Base-by-base conservation (phyloP, 2,113 vertebrate species). In the Gnathonemus longibarbis region DNA sequence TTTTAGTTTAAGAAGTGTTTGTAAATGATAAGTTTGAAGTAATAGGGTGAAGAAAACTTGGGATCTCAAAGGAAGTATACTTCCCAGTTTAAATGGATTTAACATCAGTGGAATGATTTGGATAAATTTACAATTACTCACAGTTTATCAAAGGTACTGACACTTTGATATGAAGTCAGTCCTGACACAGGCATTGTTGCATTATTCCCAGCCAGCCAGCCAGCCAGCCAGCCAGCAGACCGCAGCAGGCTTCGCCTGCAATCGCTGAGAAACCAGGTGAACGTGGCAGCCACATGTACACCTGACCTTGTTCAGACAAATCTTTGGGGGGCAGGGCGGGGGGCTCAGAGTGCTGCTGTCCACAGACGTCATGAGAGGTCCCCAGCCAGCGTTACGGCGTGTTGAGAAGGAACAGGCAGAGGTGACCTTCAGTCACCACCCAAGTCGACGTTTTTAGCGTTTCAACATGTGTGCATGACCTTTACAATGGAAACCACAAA, bases 401-500 rank as follows among this genome's bases (percentile, higher is more conserved):
- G 85, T 27, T 17, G 83, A 39, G 80, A 91, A 89, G 89, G 48
- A 90, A 46, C 50, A 80, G 95, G 94, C 95, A 94, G 94, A 93
- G 92, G 89, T 96, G 96, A 97, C 97, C 96, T 97, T 97, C 95
- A 95, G 93, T 95, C 94, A 96, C 95, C 93, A 95, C 95, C 95
- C 94, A 94, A 89, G 87, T 77, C 19, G 74, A 80, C 35, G 74
- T 90, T 89, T 91, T 84, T 89, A 74, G n/a, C 24, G 46, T 88
- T 88, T 88, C 19, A 45, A 95, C 95, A 95, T 96, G 94, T 95
- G 95, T 94, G 89, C 95, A 94, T 96, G 94, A 95, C 95, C 95
- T 97, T 98, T 97, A 95, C 97, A 97, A 97, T 98, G 97, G 97
- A 96, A 98, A 98, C 96, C 77, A 93, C 94, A 96, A 90, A 97